Evolutionary conservation across 2,888 invertebrate species (phyloP).

Genomic region (Trichopria drosophilae): DNA sequence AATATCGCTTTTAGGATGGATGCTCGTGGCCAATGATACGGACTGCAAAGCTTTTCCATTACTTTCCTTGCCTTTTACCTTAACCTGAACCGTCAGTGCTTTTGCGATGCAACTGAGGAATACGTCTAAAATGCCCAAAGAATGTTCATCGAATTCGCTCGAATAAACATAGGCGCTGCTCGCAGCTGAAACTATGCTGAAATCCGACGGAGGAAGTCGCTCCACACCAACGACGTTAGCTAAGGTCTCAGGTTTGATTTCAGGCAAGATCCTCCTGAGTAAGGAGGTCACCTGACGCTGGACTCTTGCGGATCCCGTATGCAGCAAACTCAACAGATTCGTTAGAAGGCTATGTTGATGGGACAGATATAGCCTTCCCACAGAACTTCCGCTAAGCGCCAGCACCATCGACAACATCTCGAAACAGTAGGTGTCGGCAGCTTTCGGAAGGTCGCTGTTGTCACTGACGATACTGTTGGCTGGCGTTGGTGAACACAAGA

Average conservation of each 20-base stretch:
- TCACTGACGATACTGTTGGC: slow-evolving; percentile 54
- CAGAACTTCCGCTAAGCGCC: slow-evolving; percentile 89
- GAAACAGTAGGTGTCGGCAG: slow-evolving; percentile 91
- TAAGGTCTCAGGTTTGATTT: slow-evolving; percentile 83
- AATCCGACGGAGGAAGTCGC: slow-evolving; percentile 73
- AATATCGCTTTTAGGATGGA: slow-evolving; percentile 64
- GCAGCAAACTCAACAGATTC: slow-evolving; percentile 83
- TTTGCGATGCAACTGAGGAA: slow-evolving; percentile 90
- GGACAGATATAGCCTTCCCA: slow-evolving; percentile 86
- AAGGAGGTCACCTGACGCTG: slow-evolving; percentile 90
- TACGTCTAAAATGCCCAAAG: slow-evolving; percentile 81
- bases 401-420: slow-evolving; percentile 95
- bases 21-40: slow-evolving; percentile 65
- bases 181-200: slow-evolving; percentile 70
- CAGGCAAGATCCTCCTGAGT: slow-evolving; percentile 83
- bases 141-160: slow-evolving; percentile 62
- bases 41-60: slow-evolving; percentile 59
- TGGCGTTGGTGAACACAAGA: slow-evolving; percentile 61
- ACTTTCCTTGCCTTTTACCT: slow-evolving; percentile 69
- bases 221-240: slow-evolving; percentile 76
- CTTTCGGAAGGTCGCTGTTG: slow-evolving; percentile 61
- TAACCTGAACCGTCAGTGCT: slow-evolving; percentile 86
- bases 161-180: slow-evolving; percentile 59
- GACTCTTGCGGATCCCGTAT: slow-evolving; percentile 92
- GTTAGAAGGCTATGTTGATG: slow-evolving; percentile 83